These are phyloP conservation scores for Arion vulgaris DNA, from an alignment of 1,140 invertebrate species.

Conservation along the genomic window DNA sequence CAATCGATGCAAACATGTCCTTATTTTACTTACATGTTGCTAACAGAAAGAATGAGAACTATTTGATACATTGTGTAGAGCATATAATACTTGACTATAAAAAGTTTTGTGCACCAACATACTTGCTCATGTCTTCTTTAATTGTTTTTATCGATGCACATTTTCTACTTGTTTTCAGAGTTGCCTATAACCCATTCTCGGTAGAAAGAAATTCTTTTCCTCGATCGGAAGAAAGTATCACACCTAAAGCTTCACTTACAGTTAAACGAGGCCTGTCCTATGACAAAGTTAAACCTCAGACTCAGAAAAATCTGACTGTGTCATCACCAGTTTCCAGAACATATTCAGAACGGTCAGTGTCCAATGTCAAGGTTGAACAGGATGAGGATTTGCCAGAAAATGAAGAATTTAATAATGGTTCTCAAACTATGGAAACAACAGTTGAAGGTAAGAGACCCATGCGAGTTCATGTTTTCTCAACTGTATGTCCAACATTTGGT, in stretches of 20 bases:
- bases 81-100: too few species aligned
- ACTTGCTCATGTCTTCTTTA: too few species aligned
- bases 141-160: too few species aligned
- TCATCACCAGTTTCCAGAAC: too few species aligned
- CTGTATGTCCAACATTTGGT: too few species aligned
- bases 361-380: neutral
- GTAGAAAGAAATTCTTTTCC: conserved; percentile 5
- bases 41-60: too few species aligned
- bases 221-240: neutral
- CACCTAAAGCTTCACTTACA: neutral
- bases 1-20: too few species aligned
- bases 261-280: conserved; percentile 17
- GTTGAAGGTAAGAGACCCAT: neutral
- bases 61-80: too few species aligned
- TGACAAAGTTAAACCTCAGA: neutral
- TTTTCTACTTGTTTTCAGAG: too few species aligned
- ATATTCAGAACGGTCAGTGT: neutral
- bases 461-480: too few species aligned
- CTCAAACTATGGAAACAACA: neutral
- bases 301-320: neutral
- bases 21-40: too few species aligned
- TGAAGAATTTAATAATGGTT: neutral
- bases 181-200: conserved; percentile 24
- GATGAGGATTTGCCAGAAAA: neutral
- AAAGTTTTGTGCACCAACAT: too few species aligned